phyloP scores from a whole-genome alignment of 2,888 invertebrate species.

The Spisula subtruncata region DNA sequence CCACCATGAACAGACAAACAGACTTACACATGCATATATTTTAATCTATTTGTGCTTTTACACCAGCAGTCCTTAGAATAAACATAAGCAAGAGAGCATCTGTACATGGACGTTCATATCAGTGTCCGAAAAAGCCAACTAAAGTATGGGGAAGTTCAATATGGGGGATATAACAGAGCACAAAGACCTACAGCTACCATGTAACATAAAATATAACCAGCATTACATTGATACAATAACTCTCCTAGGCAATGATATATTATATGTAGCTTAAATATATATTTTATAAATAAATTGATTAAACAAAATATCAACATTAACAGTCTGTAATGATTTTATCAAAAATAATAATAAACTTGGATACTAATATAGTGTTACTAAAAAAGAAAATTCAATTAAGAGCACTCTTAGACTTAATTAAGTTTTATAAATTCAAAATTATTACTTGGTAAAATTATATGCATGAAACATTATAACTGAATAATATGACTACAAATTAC shows the following conservation, averaged over 20 bases:
- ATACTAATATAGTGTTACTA: too few species aligned
- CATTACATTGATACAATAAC: not conserved
- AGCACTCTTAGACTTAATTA: too few species aligned
- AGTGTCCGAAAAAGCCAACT: constrained; percentile 7
- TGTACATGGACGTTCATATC: not conserved
- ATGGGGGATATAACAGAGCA: not conserved
- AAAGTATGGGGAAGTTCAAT: constrained; percentile 1
- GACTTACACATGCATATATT: constrained; percentile 36
- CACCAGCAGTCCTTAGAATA: constrained; percentile 38
- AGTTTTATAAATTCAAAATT: too few species aligned
- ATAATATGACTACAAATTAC: too few species aligned
- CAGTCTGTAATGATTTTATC: too few species aligned
- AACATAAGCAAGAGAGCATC: constrained; percentile 37
- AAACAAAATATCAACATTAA: too few species aligned
- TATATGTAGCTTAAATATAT: not conserved
- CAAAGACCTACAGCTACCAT: not conserved
- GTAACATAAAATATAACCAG: not conserved
- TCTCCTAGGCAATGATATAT: not conserved
- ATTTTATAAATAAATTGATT: not conserved
- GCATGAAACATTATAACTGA: too few species aligned
- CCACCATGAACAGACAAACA: constrained; percentile 11
- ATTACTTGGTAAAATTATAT: too few species aligned
- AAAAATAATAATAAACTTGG: too few species aligned
- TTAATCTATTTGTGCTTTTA: constrained; percentile 29
- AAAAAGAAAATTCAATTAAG: too few species aligned